phyloP scores from a whole-genome alignment of 2,888 invertebrate species.

The Megalurothrips usitatus region DNA sequence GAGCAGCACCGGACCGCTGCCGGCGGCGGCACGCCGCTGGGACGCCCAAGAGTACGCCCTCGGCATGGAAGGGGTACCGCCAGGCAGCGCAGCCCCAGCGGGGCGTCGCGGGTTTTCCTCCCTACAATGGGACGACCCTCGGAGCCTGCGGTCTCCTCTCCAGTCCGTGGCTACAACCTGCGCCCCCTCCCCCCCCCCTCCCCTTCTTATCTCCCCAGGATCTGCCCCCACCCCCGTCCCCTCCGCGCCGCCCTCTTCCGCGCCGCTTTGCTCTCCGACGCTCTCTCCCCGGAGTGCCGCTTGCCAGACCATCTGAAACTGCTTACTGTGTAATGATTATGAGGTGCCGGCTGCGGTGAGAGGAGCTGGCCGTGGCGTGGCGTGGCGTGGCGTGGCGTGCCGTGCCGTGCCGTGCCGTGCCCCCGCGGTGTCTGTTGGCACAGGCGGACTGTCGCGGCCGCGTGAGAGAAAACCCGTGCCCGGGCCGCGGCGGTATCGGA shows the following conservation, averaged over 20 bases:
- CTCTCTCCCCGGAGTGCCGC: not conserved
- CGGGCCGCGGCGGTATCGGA: not conserved
- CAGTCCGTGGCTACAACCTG: not conserved
- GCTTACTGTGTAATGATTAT: constrained; percentile 3
- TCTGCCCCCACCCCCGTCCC: not conserved
- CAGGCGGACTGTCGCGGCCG: too few relatives aligned
- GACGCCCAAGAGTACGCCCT: too few relatives aligned
- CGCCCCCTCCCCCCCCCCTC: not conserved
- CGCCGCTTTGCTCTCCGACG: too few relatives aligned
- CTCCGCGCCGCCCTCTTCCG: too few relatives aligned
- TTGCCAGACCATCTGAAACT: not conserved
- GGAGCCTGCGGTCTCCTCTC: not conserved
- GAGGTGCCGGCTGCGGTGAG: not conserved
- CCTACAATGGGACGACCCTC: not conserved
- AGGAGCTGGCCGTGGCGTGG: too few relatives aligned
- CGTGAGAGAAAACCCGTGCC: too few relatives aligned
- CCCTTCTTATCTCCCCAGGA: not conserved
- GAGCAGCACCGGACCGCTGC: too few relatives aligned
- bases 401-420: too few relatives aligned
- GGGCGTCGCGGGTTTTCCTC: not conserved
- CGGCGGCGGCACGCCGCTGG: too few relatives aligned
- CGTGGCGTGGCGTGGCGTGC: too few relatives aligned
- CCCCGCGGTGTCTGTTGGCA: not conserved
- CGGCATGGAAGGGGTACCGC: not conserved
- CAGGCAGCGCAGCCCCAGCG: not conserved